Percentiles rank a stretch among this genome's conserved stretches.
phyloP scores from a whole-genome alignment of 2,113 vertebrate genomes.

The Calidris pugnax region DNA sequence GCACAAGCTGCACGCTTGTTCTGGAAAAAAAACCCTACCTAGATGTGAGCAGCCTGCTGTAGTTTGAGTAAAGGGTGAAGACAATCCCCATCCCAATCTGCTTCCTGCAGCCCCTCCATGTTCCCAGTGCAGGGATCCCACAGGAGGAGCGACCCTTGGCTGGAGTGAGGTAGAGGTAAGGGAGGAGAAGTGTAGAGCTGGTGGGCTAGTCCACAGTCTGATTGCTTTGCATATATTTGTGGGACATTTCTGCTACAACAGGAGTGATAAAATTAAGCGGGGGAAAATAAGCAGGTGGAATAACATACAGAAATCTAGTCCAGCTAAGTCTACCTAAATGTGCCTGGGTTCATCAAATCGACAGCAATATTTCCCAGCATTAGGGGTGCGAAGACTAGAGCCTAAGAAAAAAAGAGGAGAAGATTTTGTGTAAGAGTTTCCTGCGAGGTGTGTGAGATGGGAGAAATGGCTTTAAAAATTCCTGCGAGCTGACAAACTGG shows the following conservation, averaged over 20 bases:
- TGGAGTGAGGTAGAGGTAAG: neutral
- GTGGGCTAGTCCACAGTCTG: neutral
- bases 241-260: neutral
- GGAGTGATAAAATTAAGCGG: neutral
- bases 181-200: neutral
- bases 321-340: neutral
- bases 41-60: neutral
- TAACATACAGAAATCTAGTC: neutral
- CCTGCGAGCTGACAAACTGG: neutral
- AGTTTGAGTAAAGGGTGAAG: neutral
- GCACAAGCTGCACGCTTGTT: neutral
- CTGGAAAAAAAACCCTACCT: neutral
- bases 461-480: neutral
- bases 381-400: neutral
- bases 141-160: rapidly evolving
- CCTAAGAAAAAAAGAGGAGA: neutral
- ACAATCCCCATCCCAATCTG: neutral
- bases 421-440: neutral
- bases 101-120: rapidly evolving
- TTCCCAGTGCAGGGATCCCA: neutral
- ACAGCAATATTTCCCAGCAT: neutral
- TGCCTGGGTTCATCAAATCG: neutral
- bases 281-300: neutral
- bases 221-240: neutral
- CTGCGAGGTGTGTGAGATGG: neutral